Conservation (phyloP, 2,888 invertebrate species). For the Anorthoa munda region DNA sequence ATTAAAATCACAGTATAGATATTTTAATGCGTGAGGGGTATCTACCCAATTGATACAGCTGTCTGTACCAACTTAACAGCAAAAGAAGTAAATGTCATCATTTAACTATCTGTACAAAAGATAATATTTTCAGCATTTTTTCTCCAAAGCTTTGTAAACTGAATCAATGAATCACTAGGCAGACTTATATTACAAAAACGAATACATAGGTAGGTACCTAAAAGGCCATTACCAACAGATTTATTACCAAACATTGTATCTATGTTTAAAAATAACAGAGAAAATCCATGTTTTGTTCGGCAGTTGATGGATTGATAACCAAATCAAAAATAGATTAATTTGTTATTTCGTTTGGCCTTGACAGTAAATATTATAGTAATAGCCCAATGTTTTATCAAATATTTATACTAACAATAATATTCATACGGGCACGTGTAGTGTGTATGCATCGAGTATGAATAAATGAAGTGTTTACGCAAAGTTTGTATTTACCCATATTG, state of each 20-base stretch:
- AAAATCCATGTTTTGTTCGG: conserved; percentile 7
- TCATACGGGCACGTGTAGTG: background rate
- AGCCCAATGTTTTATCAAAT: conserved; percentile 40
- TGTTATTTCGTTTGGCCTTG: conserved; percentile 40
- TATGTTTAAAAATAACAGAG: conserved; percentile 7
- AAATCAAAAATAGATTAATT: conserved; percentile 31
- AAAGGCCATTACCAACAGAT: background rate
- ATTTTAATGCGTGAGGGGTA: too few relatives aligned
- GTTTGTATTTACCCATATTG: too few relatives aligned
- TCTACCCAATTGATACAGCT: too few relatives aligned
- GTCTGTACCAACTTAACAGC: too few relatives aligned
- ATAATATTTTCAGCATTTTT: background rate
- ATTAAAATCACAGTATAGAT: too few relatives aligned
- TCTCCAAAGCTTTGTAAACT: background rate
- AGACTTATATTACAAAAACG: conserved; percentile 1
- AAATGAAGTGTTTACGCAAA: conserved; percentile 10
- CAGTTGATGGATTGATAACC: conserved; percentile 27
- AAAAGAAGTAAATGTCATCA: too few relatives aligned
- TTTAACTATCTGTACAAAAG: background rate
- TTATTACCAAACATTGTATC: conserved; percentile 2
- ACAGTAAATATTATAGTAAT: conserved; percentile 30
- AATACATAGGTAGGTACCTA: background rate
- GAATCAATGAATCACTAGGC: conserved; percentile 18
- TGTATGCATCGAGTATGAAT: background rate
- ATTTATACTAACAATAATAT: conserved; percentile 32